phyloP scores from a whole-genome alignment of 1,140 invertebrate species.

The Drosophila teissieri region DNA sequence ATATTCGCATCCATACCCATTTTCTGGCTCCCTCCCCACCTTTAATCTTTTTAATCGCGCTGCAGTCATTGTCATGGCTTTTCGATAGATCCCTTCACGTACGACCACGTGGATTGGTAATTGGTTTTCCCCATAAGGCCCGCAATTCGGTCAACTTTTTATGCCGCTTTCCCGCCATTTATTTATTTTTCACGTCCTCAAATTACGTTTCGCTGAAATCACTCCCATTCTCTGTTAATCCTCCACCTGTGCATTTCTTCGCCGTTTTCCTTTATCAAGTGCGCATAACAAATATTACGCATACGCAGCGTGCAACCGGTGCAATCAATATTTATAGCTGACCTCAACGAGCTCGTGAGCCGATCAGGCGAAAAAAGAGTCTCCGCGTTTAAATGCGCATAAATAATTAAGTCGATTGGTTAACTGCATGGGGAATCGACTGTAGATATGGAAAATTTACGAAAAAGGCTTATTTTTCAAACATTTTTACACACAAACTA shows the following conservation, averaged over 20 bases:
- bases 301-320: slow-evolving; percentile 43
- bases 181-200: slow-evolving; percentile 34
- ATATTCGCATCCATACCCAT: too few species aligned
- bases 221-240: neutral
- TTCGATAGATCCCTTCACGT: slow-evolving; percentile 26
- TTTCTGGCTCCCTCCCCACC: neutral
- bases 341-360: slow-evolving; percentile 21
- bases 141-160: slow-evolving; percentile 16
- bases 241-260: slow-evolving; percentile 6
- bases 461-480: neutral
- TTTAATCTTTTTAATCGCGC: slow-evolving; percentile 31
- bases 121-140: slow-evolving; percentile 39
- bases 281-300: slow-evolving; percentile 42
- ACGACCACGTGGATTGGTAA: slow-evolving; percentile 25
- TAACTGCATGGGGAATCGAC: neutral
- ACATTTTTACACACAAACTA: too few species aligned
- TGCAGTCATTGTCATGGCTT: slow-evolving; percentile 53
- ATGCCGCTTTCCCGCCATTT: slow-evolving; percentile 13
- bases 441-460: too few species aligned
- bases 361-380: slow-evolving; percentile 29
- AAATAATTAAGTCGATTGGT: slow-evolving; percentile 31
- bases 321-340: slow-evolving; percentile 60
- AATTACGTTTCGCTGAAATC: slow-evolving; percentile 38
- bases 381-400: slow-evolving; percentile 30
- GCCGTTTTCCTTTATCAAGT: slow-evolving; percentile 20